These are phyloP conservation scores for Caradrina clavipalpis DNA, from an alignment of 2,888 invertebrate genomes.

Conservation along the genomic window DNA sequence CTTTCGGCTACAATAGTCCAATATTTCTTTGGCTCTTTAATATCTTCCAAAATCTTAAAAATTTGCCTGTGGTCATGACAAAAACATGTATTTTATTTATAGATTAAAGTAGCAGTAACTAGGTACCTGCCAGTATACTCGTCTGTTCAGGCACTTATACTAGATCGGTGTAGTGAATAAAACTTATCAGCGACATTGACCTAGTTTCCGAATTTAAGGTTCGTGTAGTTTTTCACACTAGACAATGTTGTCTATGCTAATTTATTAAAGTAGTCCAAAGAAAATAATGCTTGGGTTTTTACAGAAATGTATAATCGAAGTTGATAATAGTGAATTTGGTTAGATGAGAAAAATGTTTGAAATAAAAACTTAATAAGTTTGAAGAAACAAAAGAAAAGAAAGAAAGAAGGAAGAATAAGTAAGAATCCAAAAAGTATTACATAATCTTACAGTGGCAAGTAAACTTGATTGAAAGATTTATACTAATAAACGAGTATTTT, in stretches of 20 bases:
- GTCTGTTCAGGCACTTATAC: slow-evolving; percentile 43
- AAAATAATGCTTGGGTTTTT: slow-evolving; percentile 5
- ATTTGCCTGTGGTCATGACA: no score
- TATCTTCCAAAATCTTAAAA: no score
- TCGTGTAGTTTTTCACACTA: slow-evolving; percentile 39
- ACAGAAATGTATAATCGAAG: slow-evolving; percentile 5
- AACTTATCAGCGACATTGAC: slow-evolving; percentile 60
- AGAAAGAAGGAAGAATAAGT: no score
- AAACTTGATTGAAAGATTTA: no score
- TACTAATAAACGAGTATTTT: no score
- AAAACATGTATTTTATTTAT: no score
- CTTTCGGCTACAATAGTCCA: no score
- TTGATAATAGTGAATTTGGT: not conserved
- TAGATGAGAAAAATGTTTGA: not conserved
- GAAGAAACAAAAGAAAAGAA: no score
- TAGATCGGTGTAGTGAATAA: slow-evolving; percentile 31
- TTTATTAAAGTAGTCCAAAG: slow-evolving; percentile 13
- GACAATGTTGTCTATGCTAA: slow-evolving; percentile 34
- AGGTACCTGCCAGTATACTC: not conserved
- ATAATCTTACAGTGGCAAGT: no score
- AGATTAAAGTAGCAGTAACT: not conserved
- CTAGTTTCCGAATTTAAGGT: slow-evolving; percentile 49
- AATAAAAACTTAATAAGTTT: slow-evolving; percentile 31
- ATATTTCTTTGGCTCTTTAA: no score
- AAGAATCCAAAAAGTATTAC: no score